Evolutionary conservation across 2,797 vertebrate species (phyloP).

Genomic region (Leucoraja ocellata): DNA sequence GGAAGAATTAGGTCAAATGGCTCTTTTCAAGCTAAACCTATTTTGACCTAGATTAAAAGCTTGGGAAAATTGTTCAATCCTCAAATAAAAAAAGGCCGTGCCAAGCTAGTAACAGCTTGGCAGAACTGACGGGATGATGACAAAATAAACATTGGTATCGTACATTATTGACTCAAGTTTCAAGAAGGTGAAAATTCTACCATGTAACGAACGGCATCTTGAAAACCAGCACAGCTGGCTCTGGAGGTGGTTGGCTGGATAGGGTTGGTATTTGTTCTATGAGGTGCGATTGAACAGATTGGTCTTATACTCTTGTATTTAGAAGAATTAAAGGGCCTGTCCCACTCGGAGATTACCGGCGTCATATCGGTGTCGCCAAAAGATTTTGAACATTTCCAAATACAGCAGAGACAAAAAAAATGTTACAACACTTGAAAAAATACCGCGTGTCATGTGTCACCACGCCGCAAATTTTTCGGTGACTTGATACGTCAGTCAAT

Average conservation of each 20-base stretch:
- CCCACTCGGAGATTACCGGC: too few species aligned
- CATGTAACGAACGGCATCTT: neutral
- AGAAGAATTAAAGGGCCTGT: too few species aligned
- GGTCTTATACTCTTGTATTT: too few species aligned
- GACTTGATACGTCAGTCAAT: too few species aligned
- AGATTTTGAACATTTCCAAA: too few species aligned
- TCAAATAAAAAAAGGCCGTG: neutral
- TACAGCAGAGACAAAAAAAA: too few species aligned
- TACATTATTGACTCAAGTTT: neutral
- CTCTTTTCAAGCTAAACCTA: neutral
- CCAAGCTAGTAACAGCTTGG: neutral
- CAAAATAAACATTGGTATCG: neutral
- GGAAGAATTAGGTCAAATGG: neutral
- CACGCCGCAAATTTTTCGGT: too few species aligned
- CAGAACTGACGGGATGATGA: neutral
- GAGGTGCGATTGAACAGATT: too few species aligned
- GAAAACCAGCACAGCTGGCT: neutral
- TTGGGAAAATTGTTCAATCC: neutral
- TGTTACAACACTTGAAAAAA: too few species aligned
- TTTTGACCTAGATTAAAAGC: neutral
- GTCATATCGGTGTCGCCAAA: too few species aligned
- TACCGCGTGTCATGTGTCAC: too few species aligned
- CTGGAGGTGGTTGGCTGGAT: neutral
- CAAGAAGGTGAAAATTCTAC: neutral
- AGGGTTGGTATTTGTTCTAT: too few species aligned